Base-by-base conservation (phyloP, 2,113 vertebrate genomes). In the Hyaena hyaena region DNA sequence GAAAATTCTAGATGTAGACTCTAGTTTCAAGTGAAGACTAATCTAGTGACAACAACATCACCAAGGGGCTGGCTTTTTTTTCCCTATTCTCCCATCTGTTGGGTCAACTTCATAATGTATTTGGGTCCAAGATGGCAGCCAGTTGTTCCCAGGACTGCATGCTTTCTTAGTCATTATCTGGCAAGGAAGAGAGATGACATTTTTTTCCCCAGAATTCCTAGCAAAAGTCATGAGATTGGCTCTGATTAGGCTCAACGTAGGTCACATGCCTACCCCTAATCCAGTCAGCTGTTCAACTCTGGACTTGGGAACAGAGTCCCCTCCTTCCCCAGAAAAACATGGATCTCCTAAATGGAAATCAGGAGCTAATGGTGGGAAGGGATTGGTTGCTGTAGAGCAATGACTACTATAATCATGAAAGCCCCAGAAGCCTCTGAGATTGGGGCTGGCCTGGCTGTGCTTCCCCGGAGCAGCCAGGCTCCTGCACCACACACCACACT, bases 21-120 rank as follows among this genome's bases (percentile, higher is more conserved):
- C 74, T 90, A 43, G 21, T 93, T 97, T 95, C 65, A 93, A 45
- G 61, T 53, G 48, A 95, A 76, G 8, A 35, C 61, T 48, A 31
- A 66, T 63, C 31, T 91, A 10, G 35, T 71, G 35, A 61, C 50
- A 92, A 7, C 4, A n/a, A 0, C 69, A 4, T 87, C 24, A 55
- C 28, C 28, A 58, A 21, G 2, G 35, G 23, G 50, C 83, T 43
- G 65, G 7, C 65, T 77, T 93, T 5, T 0, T 50, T 45, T 23
- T 35, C 48, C 48, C 55, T 97, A 43, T 31, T 87, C 71, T 74
- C 45, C 11, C 39, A 45, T 68, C 68, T 11, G 10, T 33, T 76
- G 55, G 73, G 86, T 87, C 93, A 88, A 8, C 33, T 81, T 97
- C 19, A 33, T 63, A 4, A 11, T 73, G 9, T 53, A 14, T 58